These are phyloP conservation scores for Aplodontia rufa DNA, from an alignment of 2,113 vertebrate genomes.

Conservation along the genomic window DNA sequence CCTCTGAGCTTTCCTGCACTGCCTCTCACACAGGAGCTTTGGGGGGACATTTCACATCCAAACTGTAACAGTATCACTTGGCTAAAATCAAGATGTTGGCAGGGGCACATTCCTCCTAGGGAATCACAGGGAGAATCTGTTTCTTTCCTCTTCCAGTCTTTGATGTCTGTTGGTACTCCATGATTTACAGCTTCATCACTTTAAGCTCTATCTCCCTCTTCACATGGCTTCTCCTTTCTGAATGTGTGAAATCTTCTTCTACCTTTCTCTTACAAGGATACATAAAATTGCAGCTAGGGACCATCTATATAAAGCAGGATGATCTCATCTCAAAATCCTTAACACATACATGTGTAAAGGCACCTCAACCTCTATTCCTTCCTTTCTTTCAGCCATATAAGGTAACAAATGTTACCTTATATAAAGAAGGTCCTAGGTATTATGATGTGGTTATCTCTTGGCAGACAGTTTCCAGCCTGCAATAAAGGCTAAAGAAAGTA, in stretches of 20 bases:
- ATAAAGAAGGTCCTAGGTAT: neutral
- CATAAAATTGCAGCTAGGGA: neutral
- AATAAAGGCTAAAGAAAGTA: neutral
- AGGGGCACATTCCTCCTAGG: rapidly evolving
- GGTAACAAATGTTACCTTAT: no score
- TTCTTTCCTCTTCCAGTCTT: neutral
- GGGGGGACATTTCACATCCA: no score
- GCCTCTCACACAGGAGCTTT: no score
- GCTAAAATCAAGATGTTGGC: neutral
- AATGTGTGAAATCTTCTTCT: neutral
- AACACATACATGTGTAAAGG: neutral
- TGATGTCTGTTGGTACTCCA: neutral
- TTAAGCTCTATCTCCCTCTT: neutral
- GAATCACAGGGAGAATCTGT: rapidly evolving
- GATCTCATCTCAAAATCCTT: neutral
- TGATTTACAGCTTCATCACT: neutral
- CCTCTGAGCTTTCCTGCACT: no score
- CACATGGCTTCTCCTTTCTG: neutral
- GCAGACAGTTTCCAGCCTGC: neutral
- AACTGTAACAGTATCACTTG: no score
- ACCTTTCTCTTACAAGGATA: neutral
- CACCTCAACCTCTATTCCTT: rapidly evolving
- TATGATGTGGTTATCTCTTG: neutral
- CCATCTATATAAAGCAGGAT: neutral
- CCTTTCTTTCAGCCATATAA: neutral